phyloP scores from a whole-genome alignment of 2,113 vertebrate species.

The Vombatus ursinus region DNA sequence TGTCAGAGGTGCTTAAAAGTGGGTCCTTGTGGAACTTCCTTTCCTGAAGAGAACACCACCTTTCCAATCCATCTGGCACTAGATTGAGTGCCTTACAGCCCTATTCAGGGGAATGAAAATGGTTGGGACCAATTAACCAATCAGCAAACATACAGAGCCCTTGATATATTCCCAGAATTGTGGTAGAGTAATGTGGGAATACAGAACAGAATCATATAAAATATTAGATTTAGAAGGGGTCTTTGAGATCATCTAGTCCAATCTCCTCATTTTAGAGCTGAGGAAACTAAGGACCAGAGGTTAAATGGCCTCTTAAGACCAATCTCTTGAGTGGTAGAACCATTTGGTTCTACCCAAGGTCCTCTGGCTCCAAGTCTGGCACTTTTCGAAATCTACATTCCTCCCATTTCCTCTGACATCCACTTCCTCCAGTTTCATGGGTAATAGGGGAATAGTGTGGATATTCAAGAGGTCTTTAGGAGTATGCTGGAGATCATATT shows the following conservation, averaged over 20 bases:
- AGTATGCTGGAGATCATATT: too few relatives aligned
- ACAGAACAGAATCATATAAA: neutral
- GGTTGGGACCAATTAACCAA: neutral
- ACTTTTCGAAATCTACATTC: too few relatives aligned
- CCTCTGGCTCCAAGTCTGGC: too few relatives aligned
- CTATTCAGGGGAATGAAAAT: neutral
- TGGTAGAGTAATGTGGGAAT: neutral
- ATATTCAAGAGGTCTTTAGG: too few relatives aligned
- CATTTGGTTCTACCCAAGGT: too few relatives aligned
- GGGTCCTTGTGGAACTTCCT: neutral
- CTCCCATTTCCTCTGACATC: too few relatives aligned
- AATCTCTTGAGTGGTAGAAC: too few relatives aligned
- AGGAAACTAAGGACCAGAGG: too few relatives aligned
- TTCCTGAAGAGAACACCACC: neutral
- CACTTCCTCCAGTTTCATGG: too few relatives aligned
- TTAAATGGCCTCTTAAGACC: too few relatives aligned
- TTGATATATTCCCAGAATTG: neutral
- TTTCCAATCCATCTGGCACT: neutral
- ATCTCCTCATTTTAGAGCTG: neutral
- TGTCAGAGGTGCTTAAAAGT: neutral
- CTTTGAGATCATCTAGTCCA: neutral
- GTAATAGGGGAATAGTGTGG: too few relatives aligned
- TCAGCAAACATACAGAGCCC: neutral
- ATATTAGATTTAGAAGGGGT: neutral
- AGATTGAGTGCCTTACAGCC: neutral